Evolutionary conservation across 2,113 vertebrate species (phyloP), one percentile per base, ranked within the genome.

Genomic region (Pachypanchax playfairii): DNA sequence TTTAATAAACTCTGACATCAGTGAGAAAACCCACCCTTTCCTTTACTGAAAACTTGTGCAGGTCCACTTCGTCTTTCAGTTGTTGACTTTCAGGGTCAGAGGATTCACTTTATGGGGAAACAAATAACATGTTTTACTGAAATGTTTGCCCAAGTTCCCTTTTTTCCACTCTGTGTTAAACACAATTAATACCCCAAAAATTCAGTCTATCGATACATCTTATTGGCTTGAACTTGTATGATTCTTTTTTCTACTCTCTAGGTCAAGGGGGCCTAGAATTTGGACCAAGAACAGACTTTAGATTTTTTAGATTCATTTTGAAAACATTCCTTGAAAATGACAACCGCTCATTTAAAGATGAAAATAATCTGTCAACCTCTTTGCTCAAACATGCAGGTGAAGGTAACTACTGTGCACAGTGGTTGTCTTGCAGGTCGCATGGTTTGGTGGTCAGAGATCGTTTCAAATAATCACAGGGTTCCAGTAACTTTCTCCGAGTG

Each of bases 11-110:
- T 22, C 8, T 1, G 5, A 42, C 9, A 56, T 61, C 44, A 65
- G 11, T 12, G 6, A 4, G 18, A 41, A 2, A 53, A 53, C 84
- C 75, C 54, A 84, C 93, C 83, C 73, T 88, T 55, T 92, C 87
- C 4, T 78, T 75, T 26, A 88, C 75, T 0, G 75, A 79, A 66
- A 93, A 88, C 57, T 43, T 82, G 52, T 87, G 67, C 69, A 94
- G 79, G 73, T 94, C 91, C 61, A 42, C 39, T 13, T 69, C 62
- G 4, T 78, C 57, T 7, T 74, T 77, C 75, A 93, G 74, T 18
- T 78, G 56, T 43, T 91, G 87, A 17, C 79, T 87, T 59, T 92
- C 91, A 13, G 69, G 79, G 44, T 87, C 84, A 5, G 48, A 31
- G 47, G 85, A 75, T 54, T 87, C 89, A 71, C 89, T 35, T 35